These are phyloP conservation scores for Phymanthus crucifer DNA, from an alignment of 92 coral and sea anemone species.

Conservation along the genomic window DNA sequence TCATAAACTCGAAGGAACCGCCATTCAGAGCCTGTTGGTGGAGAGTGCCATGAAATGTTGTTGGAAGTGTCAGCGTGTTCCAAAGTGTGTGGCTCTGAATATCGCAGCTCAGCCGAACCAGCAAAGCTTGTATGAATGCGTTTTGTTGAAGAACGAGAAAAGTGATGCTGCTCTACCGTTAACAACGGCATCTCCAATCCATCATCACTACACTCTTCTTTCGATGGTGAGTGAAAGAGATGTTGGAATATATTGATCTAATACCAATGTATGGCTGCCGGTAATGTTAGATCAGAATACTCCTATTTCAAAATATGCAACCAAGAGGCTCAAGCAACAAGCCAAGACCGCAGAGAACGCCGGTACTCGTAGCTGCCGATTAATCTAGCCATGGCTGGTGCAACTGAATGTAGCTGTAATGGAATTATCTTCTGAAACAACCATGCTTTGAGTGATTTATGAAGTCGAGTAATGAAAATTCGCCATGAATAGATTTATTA, in stretches of 20 bases:
- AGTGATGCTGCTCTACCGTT: neutral
- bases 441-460: no score
- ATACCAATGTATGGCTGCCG: no score
- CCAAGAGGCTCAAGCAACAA: no score
- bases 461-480: no score
- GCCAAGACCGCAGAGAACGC: no score
- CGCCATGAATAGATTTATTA: no score
- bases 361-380: no score
- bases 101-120: neutral
- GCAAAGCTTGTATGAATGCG: slow-evolving; percentile 7
- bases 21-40: neutral
- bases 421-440: no score
- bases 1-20: neutral
- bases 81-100: neutral
- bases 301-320: no score
- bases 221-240: neutral
- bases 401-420: no score
- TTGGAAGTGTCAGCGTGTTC: neutral
- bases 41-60: neutral
- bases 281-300: no score
- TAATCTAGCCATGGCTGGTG: no score
- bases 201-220: neutral
- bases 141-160: neutral
- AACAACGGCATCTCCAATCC: neutral
- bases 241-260: neutral